Base-by-base conservation (phyloP, 2,797 vertebrate species). In the Argyrosomus regius region DNA sequence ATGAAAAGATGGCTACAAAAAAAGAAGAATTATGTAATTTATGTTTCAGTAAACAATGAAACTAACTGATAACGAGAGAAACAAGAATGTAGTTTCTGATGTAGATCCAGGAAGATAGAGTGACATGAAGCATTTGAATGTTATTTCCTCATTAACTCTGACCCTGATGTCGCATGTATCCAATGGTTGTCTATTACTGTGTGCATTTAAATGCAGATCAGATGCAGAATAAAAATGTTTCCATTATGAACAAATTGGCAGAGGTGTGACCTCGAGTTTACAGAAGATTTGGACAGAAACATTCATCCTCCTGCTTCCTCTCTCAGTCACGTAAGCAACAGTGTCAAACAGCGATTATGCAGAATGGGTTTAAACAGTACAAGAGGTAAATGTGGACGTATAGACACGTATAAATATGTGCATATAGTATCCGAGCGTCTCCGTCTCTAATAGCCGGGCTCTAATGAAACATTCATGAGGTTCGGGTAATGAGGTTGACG, bases 391-490 rank as follows among this genome's bases (percentile, higher is more conserved):
- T 24, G 56, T 56, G 76, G 80, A 76, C 75, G 20, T 18, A 71
- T 1, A 72, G 67, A 72, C 69, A 24, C 24, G 75, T 74, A 77
- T 72, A 83, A 81, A 83, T 77, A 73, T 66, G 67, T 65, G 58
- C 61, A 58, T n/a, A 72, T 73, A 28, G 31, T 24, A 20, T 72
- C 3, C 3, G 61, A 69, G 68, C 2, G 26, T 20, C 72, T 24
- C 53, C 1, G 48, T 35, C 69, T 78, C 77, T 84, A 84, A 81
- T 71, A 82, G 74, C 75, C 57, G 2, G 5, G 49, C 52, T 78
- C 72, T 53, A 9, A 90, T 90, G 78, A 92, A 92, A 87, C 46
- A 91, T 90, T 86, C 88, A 78, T 73, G 84, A 87, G 77, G 77
- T 83, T 65, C 45, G 10, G 46, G 65, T 87, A 89, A 91, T 84